Conservation (phyloP, 2,113 vertebrate genomes). For the Lates calcarifer region DNA sequence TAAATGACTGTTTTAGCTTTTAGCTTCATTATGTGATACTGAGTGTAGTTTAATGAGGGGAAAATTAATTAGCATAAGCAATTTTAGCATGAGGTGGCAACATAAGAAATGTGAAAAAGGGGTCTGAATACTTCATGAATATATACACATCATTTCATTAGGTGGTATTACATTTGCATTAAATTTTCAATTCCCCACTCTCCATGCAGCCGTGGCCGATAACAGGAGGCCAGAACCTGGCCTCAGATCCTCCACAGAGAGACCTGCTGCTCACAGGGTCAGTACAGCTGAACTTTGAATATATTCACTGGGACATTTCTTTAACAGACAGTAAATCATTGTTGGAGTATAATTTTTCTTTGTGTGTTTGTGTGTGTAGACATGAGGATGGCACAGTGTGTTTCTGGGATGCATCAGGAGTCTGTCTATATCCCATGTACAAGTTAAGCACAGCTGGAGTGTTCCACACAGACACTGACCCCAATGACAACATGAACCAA, state of each 20-base stretch:
- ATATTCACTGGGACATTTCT: neutral
- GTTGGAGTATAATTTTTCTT: neutral
- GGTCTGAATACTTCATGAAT: too few species aligned
- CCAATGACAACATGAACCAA: conserved; percentile 91
- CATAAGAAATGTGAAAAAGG: too few species aligned
- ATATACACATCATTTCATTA: conserved; percentile 27
- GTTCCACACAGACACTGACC: conserved; percentile 93
- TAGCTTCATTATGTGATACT: too few species aligned
- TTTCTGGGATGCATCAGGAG: conserved; percentile 97
- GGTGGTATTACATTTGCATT: conserved; percentile 14
- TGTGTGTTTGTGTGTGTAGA: conserved; percentile 72
- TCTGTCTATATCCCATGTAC: conserved; percentile 94
- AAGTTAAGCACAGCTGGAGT: conserved; percentile 93
- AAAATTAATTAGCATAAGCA: too few species aligned
- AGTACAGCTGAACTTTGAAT: conserved; percentile 50
- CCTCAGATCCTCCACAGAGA: conserved; percentile 92
- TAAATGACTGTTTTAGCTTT: too few species aligned
- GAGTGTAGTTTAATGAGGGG: too few species aligned
- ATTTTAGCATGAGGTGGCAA: too few species aligned
- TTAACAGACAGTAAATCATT: neutral
- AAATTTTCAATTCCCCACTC: conserved; percentile 46
- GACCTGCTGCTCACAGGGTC: conserved; percentile 97
- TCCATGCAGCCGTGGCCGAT: conserved; percentile 91
- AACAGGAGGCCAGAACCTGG: conserved; percentile 91
- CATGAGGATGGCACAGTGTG: conserved; percentile 96